Percentiles rank a stretch among this genome's conserved stretches.
These are phyloP conservation scores for Cephus rjabovi DNA, from an alignment of 2,888 invertebrate species.

Conservation along the genomic window DNA sequence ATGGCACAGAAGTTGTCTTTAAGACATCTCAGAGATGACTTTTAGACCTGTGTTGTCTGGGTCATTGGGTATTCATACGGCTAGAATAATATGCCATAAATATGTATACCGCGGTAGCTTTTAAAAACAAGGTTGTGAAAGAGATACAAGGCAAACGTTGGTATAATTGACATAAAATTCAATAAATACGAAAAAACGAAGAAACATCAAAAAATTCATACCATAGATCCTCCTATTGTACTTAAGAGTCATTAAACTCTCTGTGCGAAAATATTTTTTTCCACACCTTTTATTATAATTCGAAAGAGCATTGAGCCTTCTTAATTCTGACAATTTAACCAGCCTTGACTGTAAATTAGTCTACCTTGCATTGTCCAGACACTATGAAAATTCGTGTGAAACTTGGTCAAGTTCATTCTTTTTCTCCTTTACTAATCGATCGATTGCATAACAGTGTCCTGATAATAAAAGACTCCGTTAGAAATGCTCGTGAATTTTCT, in stretches of 20 bases:
- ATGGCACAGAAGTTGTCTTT: no score
- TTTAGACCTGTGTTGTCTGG: no score
- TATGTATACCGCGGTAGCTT: background rate
- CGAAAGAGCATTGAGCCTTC: background rate
- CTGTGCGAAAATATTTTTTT: background rate
- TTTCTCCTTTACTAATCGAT: background rate
- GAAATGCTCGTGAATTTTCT: background rate
- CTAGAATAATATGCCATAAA: background rate
- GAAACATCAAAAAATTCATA: background rate
- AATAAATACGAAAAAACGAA: background rate
- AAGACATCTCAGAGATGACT: no score
- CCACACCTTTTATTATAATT: background rate
- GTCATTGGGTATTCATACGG: background rate
- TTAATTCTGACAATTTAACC: background rate
- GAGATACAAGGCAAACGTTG: background rate
- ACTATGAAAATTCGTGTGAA: background rate
- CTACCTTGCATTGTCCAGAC: background rate
- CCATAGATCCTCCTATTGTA: background rate
- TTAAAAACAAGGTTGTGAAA: background rate
- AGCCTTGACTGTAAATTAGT: background rate
- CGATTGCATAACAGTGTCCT: background rate
- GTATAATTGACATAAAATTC: background rate
- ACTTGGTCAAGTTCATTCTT: background rate
- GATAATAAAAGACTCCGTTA: background rate
- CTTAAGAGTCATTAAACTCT: background rate